Percentiles rank a stretch among this genome's conserved stretches.
Conservation (phyloP, 2,888 invertebrate genomes). For the Latheticus oryzae region DNA sequence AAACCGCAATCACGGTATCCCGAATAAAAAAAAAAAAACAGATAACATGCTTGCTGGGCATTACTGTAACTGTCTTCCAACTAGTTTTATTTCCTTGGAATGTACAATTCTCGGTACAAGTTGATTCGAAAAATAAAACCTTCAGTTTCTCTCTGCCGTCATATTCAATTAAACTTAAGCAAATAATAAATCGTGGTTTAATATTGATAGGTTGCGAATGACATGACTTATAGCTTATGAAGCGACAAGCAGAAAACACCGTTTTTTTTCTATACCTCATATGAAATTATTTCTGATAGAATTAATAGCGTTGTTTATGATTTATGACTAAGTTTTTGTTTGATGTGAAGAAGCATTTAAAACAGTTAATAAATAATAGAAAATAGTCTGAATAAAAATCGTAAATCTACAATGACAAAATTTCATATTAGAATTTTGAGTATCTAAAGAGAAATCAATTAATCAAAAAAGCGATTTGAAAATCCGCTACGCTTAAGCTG, state of each 20-base stretch:
- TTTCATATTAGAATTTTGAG: background rate
- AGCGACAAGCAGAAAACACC: slow-evolving; percentile 13
- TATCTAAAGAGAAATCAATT: too few relatives aligned
- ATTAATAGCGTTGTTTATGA: slow-evolving; percentile 6
- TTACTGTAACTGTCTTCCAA: too few relatives aligned
- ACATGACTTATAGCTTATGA: slow-evolving; percentile 21
- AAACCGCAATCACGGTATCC: too few relatives aligned
- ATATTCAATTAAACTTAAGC: slow-evolving; percentile 11
- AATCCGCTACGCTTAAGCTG: too few relatives aligned
- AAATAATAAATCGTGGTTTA: slow-evolving; percentile 24
- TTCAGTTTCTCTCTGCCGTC: too few relatives aligned
- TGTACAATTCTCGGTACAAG: too few relatives aligned
- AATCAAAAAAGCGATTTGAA: too few relatives aligned
- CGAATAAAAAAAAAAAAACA: too few relatives aligned
- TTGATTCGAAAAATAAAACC: too few relatives aligned
- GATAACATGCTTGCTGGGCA: too few relatives aligned
- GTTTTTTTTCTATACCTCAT: slow-evolving; percentile 8
- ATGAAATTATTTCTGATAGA: slow-evolving; percentile 1
- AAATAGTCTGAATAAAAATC: background rate
- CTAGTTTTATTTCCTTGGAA: too few relatives aligned
- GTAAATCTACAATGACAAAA: slow-evolving; percentile 10
- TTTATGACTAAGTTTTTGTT: slow-evolving; percentile 12
- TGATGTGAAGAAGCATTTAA: slow-evolving; percentile 19
- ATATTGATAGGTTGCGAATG: slow-evolving; percentile 22
- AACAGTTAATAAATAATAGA: too few relatives aligned